Percentiles rank a stretch among this genome's conserved stretches.
phyloP scores from a whole-genome alignment of 2,797 vertebrate genomes.

The Neoniphon sammara region DNA sequence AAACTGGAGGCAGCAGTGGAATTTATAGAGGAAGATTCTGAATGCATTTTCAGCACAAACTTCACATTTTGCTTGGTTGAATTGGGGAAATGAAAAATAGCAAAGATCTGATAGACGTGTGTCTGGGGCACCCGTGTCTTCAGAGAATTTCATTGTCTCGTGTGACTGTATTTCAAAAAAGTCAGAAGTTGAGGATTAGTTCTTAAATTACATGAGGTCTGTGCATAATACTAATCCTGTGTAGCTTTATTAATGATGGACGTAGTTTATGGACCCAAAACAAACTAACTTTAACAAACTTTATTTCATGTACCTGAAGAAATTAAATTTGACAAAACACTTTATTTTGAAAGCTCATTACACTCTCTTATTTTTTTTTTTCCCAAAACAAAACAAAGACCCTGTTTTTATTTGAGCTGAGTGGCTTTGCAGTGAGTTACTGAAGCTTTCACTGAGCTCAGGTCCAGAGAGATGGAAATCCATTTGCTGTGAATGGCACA shows the following conservation, averaged over 20 bases:
- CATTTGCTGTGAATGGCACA: not conserved
- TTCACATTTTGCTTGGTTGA: no score
- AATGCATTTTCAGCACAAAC: no score
- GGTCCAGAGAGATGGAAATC: not conserved
- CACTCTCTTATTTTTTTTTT: not conserved
- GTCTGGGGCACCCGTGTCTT: not conserved
- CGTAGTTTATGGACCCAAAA: constrained; percentile 73
- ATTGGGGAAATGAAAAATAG: no score
- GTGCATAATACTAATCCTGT: constrained; percentile 1
- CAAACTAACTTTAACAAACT: constrained; percentile 83
- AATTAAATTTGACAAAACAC: not conserved
- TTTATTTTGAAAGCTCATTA: not conserved
- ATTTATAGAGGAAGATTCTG: no score
- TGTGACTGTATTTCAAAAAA: not conserved
- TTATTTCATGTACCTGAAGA: constrained; percentile 68
- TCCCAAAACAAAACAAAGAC: not conserved
- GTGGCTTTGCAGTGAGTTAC: not conserved
- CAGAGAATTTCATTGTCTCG: not conserved
- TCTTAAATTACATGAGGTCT: constrained; percentile 6
- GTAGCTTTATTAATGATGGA: constrained; percentile 80
- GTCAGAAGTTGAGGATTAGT: not conserved
- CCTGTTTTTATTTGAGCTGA: not conserved
- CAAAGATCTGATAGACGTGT: no score
- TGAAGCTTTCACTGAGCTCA: not conserved
- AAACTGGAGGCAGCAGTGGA: no score